phyloP scores from a whole-genome alignment of 2,888 invertebrate genomes.

The Mythimna lalbum region DNA sequence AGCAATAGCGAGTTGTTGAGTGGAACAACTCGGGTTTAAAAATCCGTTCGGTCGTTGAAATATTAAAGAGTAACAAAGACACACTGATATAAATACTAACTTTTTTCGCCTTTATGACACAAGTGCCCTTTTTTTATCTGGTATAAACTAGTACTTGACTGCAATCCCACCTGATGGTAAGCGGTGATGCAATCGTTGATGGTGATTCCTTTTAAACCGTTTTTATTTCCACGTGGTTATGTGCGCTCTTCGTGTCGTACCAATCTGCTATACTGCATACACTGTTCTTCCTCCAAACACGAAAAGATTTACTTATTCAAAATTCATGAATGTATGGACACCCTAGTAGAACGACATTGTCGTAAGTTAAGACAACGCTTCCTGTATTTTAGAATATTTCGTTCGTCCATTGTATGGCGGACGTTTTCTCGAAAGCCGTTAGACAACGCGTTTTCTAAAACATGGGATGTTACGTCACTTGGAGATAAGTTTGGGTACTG shows the following conservation, averaged over 20 bases:
- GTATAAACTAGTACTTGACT: too few species aligned
- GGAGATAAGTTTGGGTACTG: conserved; percentile 17
- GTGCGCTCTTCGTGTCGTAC: too few species aligned
- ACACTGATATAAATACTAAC: too few species aligned
- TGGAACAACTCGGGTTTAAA: too few species aligned
- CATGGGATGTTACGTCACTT: conserved; percentile 18
- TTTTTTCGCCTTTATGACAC: too few species aligned
- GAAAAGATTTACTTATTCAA: conserved; percentile 32
- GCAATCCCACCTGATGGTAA: too few species aligned
- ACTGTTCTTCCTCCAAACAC: background rate
- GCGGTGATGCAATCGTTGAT: too few species aligned
- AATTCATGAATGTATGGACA: conserved; percentile 33
- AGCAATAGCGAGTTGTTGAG: too few species aligned
- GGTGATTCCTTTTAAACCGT: too few species aligned
- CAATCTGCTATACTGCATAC: background rate
- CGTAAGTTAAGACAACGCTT: conserved; percentile 57
- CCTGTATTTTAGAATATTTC: conserved; percentile 64
- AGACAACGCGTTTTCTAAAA: conserved; percentile 35
- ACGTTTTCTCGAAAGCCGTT: conserved; percentile 56
- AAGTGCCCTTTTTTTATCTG: too few species aligned
- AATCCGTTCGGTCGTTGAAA: too few species aligned
- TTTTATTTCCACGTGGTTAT: background rate
- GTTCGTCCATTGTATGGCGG: conserved; percentile 44
- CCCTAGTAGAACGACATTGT: conserved; percentile 45
- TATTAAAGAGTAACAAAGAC: too few species aligned